phyloP scores from a whole-genome alignment of 2,113 vertebrate species.

The Neotragus moschatus region DNA sequence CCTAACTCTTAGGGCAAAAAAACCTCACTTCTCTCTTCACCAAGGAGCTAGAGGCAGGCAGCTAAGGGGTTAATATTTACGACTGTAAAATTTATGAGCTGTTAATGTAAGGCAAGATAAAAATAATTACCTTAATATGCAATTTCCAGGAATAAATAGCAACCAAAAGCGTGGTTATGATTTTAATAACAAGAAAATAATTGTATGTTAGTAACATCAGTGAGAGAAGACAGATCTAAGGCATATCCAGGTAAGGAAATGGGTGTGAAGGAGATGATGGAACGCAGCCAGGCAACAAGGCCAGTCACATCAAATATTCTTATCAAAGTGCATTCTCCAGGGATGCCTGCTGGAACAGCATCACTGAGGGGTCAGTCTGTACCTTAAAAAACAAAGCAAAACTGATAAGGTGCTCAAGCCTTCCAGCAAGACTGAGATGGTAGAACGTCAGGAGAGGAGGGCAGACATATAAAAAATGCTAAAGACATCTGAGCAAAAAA shows the following conservation, averaged over 20 bases:
- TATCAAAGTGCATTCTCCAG: background rate
- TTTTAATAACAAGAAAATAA: constrained; percentile 51
- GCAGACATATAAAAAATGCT: background rate
- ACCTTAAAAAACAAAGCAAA: background rate
- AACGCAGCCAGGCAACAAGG: background rate
- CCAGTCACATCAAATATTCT: background rate
- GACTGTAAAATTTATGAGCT: constrained; percentile 34
- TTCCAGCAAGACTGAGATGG: background rate
- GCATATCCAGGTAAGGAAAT: background rate
- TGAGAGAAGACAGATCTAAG: background rate
- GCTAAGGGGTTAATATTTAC: background rate
- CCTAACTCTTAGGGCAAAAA: background rate
- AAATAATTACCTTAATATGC: constrained; percentile 61
- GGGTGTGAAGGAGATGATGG: background rate
- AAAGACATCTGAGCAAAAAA: background rate
- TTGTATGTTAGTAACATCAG: background rate
- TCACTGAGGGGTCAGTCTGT: background rate
- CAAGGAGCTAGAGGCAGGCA: background rate
- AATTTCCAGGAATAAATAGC: constrained; percentile 45
- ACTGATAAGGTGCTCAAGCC: background rate
- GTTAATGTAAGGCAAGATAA: background rate
- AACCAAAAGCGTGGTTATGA: constrained; percentile 35
- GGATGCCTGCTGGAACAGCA: background rate
- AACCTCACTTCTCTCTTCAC: background rate
- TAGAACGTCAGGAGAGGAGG: background rate